Evolutionary conservation across 1,140 invertebrate genomes (phyloP).

Genomic region (Drosophila nasuta): DNA sequence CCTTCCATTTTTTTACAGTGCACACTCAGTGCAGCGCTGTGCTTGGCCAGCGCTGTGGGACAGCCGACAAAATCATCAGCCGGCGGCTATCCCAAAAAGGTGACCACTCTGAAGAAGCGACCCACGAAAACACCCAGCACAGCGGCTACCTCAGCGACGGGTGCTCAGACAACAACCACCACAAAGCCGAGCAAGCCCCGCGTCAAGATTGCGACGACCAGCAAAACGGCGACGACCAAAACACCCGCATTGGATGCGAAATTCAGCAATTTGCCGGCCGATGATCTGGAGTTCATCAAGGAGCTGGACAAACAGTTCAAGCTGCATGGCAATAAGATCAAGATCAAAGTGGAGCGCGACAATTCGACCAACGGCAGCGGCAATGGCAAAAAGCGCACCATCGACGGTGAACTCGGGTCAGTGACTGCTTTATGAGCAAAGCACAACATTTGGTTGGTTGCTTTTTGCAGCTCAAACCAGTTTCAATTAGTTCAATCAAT

Average conservation of each 20-base stretch:
- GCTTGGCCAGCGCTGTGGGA: constrained; percentile 51
- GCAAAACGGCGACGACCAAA: constrained; percentile 35
- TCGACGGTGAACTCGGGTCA: constrained; percentile 82
- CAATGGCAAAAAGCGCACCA: constrained; percentile 77
- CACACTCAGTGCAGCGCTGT: constrained; percentile 59
- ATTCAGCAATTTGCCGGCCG: constrained; percentile 75
- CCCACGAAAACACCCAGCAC: constrained; percentile 71
- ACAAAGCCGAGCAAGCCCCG: constrained; percentile 68
- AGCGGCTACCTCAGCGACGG: constrained; percentile 1
- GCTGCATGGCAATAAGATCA: constrained; percentile 79
- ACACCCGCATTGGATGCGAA: constrained; percentile 47
- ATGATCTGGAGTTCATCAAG: constrained; percentile 84
- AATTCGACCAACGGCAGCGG: constrained; percentile 59
- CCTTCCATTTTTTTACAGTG: constrained; percentile 42
- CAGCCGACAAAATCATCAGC: constrained; percentile 43
- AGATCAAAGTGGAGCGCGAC: constrained; percentile 81
- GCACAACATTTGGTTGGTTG: not conserved
- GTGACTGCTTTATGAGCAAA: constrained; percentile 27
- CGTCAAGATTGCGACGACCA: constrained; percentile 50
- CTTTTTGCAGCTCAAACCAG: constrained; percentile 15
- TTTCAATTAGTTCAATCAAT: constrained; percentile 2
- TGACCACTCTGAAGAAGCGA: constrained; percentile 75
- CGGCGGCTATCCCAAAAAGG: constrained; percentile 76
- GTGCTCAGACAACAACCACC: not conserved
- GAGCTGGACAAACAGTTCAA: constrained; percentile 84